Conservation (phyloP, 2,888 invertebrate genomes). For the Hyppa rectilinea region DNA sequence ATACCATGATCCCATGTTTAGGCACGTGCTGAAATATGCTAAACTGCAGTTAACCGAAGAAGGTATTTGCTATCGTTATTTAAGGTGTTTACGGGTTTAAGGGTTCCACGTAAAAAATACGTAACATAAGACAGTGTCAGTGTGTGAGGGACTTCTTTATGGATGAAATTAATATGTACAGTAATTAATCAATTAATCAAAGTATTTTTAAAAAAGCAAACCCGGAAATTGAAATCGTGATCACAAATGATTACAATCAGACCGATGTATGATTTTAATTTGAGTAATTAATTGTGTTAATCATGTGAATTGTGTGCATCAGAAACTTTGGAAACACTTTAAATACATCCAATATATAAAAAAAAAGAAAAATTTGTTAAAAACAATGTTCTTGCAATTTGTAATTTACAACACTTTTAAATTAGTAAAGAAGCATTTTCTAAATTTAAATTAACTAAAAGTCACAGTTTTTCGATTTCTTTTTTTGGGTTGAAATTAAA, state of each 20-base stretch:
- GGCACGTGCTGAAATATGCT: conserved; percentile 22
- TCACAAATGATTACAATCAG: background rate
- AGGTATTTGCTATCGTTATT: conserved; percentile 3
- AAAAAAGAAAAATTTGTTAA: too few species aligned
- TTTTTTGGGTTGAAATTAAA: too few species aligned
- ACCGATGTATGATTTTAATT: too few species aligned
- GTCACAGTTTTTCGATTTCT: too few species aligned
- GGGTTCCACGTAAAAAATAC: background rate
- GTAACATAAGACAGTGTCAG: background rate
- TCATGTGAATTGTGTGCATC: too few species aligned
- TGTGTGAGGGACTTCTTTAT: background rate
- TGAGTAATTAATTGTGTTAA: too few species aligned
- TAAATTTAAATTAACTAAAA: too few species aligned
- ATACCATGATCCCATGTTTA: conserved; percentile 13
- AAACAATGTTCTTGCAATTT: too few species aligned
- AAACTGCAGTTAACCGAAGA: conserved; percentile 23
- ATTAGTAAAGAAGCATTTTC: too few species aligned
- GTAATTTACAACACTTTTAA: too few species aligned
- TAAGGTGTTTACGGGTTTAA: background rate
- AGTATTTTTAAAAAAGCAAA: background rate
- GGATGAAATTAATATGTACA: background rate
- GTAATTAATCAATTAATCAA: background rate
- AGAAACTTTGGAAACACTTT: too few species aligned
- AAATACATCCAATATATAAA: too few species aligned
- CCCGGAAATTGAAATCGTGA: background rate